phyloP scores from a whole-genome alignment of 2,113 vertebrate genomes.

The Saccopteryx bilineata region DNA sequence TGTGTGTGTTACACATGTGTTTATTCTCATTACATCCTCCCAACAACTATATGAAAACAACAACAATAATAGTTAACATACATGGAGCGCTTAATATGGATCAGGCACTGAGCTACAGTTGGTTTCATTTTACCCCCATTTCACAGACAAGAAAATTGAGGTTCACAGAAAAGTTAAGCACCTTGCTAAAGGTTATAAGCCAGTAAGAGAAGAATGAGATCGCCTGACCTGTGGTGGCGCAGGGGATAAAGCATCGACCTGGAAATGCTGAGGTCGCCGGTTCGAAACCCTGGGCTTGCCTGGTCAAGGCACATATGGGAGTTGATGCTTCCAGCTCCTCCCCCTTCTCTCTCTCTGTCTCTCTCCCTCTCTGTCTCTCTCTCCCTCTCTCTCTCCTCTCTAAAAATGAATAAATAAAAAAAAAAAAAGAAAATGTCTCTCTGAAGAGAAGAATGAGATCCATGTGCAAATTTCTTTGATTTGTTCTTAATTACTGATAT shows the following conservation, averaged over 20 bases:
- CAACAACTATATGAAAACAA: neutral
- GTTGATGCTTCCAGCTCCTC: no score
- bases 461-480: neutral
- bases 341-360: no score
- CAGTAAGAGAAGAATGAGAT: slow-evolving; percentile 3
- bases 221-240: no score
- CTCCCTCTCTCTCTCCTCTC: no score
- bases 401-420: no score
- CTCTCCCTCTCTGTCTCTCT: no score
- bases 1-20: neutral
- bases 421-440: no score
- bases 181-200: neutral
- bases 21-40: neutral
- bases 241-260: no score
- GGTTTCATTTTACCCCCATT: slow-evolving; percentile 34
- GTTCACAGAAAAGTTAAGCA: neutral
- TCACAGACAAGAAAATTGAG: slow-evolving; percentile 28
- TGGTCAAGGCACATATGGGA: no score
- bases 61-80: neutral
- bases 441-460: slow-evolving; percentile 29
- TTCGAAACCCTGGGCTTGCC: no score
- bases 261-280: no score
- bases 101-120: neutral
- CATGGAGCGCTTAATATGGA: neutral
- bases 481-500: slow-evolving; percentile 5